These are phyloP conservation scores for Rhinella marina DNA, from an alignment of 2,797 vertebrate genomes.

Conservation along the genomic window DNA sequence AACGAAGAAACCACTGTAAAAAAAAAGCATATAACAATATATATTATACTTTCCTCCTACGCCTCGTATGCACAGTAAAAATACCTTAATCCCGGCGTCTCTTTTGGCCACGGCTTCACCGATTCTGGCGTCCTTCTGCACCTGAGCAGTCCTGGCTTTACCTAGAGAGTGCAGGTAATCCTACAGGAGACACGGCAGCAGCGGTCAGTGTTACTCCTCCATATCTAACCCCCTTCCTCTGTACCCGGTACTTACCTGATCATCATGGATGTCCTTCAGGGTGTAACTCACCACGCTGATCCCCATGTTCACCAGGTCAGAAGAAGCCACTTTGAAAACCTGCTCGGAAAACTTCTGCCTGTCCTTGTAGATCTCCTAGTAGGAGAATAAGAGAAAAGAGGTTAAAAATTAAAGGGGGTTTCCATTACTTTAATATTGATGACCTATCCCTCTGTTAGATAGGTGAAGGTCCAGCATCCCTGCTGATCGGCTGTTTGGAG, in stretches of 20 bases:
- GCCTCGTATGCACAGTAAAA: not conserved
- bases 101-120: constrained; percentile 93
- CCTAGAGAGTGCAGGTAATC: constrained; percentile 89
- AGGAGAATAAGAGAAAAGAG: too few relatives aligned
- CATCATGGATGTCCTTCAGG: constrained; percentile 93
- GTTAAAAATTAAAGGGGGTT: not conserved
- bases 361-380: constrained; percentile 95
- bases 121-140: constrained; percentile 92
- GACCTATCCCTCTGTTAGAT: too few relatives aligned
- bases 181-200: constrained; percentile 68
- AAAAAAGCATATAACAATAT: too few relatives aligned
- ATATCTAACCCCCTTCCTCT: not conserved
- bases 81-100: constrained; percentile 88
- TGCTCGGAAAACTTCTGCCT: constrained; percentile 97
- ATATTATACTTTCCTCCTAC: too few relatives aligned
- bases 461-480: too few relatives aligned
- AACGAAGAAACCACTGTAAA: too few relatives aligned
- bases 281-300: constrained; percentile 96
- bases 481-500: too few relatives aligned
- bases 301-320: constrained; percentile 96
- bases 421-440: too few relatives aligned
- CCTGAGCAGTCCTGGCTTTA: constrained; percentile 92
- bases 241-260: constrained; percentile 80
- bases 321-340: constrained; percentile 94
- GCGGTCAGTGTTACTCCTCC: not conserved